A percentile compares a stretch with the other conserved stretches of the same genome.
phyloP scores from a whole-genome alignment of 2,797 vertebrate species.

The Rhinoraja longicauda region DNA sequence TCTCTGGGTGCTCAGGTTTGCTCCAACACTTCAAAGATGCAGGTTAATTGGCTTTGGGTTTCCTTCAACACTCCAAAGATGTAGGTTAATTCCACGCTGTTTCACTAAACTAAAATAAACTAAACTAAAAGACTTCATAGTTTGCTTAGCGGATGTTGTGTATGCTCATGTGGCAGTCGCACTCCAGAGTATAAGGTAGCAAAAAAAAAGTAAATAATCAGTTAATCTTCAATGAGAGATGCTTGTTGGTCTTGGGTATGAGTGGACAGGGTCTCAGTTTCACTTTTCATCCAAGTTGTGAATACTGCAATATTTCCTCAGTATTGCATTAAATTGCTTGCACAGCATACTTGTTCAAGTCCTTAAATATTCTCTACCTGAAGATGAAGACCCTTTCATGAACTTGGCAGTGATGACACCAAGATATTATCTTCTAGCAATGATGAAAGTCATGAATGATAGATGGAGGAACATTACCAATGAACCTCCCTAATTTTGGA shows the following conservation, averaged over 20 bases:
- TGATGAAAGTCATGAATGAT: neutral
- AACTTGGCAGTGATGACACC: neutral
- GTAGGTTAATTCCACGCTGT: too few species aligned
- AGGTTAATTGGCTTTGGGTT: too few species aligned
- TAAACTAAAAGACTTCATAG: neutral
- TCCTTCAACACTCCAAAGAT: too few species aligned
- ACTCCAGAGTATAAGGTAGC: neutral
- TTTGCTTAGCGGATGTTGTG: neutral
- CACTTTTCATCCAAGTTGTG: neutral
- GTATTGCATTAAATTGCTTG: neutral
- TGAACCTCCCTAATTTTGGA: neutral
- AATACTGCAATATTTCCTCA: neutral
- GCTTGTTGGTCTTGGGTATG: neutral
- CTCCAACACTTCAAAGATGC: too few species aligned
- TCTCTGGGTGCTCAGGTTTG: too few species aligned
- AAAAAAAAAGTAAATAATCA: neutral
- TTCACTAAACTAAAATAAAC: too few species aligned
- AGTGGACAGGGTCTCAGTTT: neutral
- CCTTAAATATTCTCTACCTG: too few species aligned
- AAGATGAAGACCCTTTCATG: neutral
- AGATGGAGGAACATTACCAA: neutral
- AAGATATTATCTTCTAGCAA: neutral
- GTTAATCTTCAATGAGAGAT: neutral
- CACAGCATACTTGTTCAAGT: neutral
- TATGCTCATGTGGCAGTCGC: neutral